Conservation (phyloP, 2,888 invertebrate genomes). For the Pollenia griseotomentosa region DNA sequence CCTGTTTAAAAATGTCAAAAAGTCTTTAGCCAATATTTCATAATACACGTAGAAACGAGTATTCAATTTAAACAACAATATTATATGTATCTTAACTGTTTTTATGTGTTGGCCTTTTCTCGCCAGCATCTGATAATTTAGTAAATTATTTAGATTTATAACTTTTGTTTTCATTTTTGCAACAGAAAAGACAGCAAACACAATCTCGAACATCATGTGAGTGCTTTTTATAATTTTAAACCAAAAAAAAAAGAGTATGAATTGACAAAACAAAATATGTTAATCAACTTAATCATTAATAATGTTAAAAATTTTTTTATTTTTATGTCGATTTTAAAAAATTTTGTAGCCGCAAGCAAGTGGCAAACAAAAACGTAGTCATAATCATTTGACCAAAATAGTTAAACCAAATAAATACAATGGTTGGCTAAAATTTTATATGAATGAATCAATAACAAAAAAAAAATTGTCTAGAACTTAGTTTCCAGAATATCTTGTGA, state of each 20-base stretch:
- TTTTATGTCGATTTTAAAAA: background rate
- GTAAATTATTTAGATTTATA: conserved; percentile 58
- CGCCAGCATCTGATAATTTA: conserved; percentile 1
- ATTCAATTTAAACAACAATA: conserved; percentile 28
- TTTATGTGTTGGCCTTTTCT: background rate
- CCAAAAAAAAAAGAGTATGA: conserved; percentile 2
- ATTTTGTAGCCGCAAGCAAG: conserved; percentile 14
- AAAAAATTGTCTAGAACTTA: conserved; percentile 28
- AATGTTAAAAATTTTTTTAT: conserved; percentile 28
- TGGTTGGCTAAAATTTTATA: background rate
- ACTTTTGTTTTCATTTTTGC: conserved; percentile 57
- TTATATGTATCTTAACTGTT: background rate
- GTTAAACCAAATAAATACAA: background rate
- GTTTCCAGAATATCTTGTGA: conserved; percentile 27
- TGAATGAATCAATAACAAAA: conserved; percentile 26
- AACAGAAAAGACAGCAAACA: conserved; percentile 9
- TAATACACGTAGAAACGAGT: conserved; percentile 33
- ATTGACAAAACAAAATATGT: conserved; percentile 49
- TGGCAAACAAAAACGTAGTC: conserved; percentile 22
- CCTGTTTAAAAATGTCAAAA: conserved; percentile 68
- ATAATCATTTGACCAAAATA: conserved; percentile 51
- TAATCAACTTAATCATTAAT: conserved; percentile 39
- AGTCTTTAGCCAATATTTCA: conserved; percentile 51
- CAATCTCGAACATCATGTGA: conserved; percentile 5
- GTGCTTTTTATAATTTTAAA: conserved; percentile 11